These are phyloP conservation scores for Sceliomorpha sp. DNA, from an alignment of 2,888 invertebrate genomes.

Conservation along the genomic window DNA sequence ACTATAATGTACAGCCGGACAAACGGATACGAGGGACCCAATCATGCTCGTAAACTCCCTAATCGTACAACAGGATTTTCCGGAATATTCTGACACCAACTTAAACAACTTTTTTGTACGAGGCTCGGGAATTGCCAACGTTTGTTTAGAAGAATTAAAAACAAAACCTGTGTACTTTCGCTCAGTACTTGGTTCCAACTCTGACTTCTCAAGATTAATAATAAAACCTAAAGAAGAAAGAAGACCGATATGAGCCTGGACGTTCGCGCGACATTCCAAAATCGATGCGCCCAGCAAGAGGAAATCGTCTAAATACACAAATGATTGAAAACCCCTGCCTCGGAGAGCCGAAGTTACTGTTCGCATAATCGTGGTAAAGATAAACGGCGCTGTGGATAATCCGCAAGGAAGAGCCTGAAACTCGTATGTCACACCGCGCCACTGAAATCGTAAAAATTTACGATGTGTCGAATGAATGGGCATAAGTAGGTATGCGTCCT, in stretches of 20 bases:
- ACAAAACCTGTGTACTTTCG: constrained; percentile 19
- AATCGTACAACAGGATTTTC: constrained; percentile 6
- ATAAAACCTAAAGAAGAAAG: constrained; percentile 16
- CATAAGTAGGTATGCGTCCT: constrained; percentile 7
- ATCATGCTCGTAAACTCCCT: constrained; percentile 26
- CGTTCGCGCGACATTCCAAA: neutral
- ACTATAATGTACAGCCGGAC: constrained; percentile 35
- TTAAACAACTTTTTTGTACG: neutral
- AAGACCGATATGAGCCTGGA: constrained; percentile 6
- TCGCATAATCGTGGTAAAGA: constrained; percentile 19
- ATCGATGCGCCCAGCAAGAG: constrained; percentile 1
- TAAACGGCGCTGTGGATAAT: constrained; percentile 8
- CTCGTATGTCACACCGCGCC: constrained; percentile 1
- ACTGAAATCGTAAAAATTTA: constrained; percentile 26
- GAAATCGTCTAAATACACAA: constrained; percentile 23
- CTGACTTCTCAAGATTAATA: constrained; percentile 17
- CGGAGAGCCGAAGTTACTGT: constrained; percentile 2
- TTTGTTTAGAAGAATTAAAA: constrained; percentile 22
- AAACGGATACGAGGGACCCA: constrained; percentile 32
- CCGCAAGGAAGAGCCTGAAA: constrained; percentile 10
- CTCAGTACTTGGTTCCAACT: constrained; percentile 1
- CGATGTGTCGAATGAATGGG: constrained; percentile 10
- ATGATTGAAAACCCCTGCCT: constrained; percentile 6
- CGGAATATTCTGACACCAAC: constrained; percentile 1
- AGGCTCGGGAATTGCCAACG: constrained; percentile 4